phyloP scores from a whole-genome alignment of 2,888 invertebrate species.

The Ischnus inquisitorius region DNA sequence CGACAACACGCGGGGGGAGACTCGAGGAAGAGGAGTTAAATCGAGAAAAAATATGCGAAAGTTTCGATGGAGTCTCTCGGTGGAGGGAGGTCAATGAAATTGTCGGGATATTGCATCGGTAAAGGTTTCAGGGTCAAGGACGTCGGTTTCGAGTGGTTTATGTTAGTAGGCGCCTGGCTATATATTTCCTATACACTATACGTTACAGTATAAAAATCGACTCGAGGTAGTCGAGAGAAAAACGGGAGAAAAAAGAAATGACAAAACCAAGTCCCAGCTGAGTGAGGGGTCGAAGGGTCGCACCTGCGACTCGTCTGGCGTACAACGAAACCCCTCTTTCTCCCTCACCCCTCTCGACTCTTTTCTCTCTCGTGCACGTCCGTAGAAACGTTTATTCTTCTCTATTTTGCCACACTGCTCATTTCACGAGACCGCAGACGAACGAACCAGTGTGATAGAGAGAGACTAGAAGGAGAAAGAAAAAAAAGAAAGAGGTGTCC shows the following conservation, averaged over 20 bases:
- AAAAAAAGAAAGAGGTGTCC: slow-evolving; percentile 37
- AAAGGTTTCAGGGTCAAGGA: slow-evolving; percentile 73
- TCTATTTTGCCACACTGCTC: slow-evolving; percentile 41
- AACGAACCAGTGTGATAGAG: slow-evolving; percentile 44
- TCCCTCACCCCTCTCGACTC: neutral
- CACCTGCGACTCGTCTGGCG: slow-evolving; percentile 60
- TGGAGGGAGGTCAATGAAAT: slow-evolving; percentile 34
- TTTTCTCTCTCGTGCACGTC: neutral
- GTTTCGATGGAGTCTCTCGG: slow-evolving; percentile 1
- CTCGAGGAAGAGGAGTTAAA: neutral
- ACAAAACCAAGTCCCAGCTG: slow-evolving; percentile 48
- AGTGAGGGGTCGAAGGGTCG: slow-evolving; percentile 45
- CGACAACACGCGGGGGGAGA: no score
- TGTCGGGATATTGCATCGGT: slow-evolving; percentile 45
- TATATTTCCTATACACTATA: neutral
- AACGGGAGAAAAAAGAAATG: slow-evolving; percentile 27
- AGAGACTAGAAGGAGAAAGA: slow-evolving; percentile 1
- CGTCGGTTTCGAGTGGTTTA: slow-evolving; percentile 29
- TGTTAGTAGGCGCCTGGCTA: neutral
- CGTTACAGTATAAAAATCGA: slow-evolving; percentile 2
- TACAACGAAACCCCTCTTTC: slow-evolving; percentile 41
- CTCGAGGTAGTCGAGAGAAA: slow-evolving; percentile 2
- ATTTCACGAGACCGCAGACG: slow-evolving; percentile 69
- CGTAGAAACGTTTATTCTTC: slow-evolving; percentile 19
- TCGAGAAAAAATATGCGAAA: slow-evolving; percentile 54